A percentile compares a stretch with the other conserved stretches of the same genome.
These are phyloP conservation scores for Zaprionus nigranus DNA, from an alignment of 1,140 invertebrate species.

Conservation along the genomic window DNA sequence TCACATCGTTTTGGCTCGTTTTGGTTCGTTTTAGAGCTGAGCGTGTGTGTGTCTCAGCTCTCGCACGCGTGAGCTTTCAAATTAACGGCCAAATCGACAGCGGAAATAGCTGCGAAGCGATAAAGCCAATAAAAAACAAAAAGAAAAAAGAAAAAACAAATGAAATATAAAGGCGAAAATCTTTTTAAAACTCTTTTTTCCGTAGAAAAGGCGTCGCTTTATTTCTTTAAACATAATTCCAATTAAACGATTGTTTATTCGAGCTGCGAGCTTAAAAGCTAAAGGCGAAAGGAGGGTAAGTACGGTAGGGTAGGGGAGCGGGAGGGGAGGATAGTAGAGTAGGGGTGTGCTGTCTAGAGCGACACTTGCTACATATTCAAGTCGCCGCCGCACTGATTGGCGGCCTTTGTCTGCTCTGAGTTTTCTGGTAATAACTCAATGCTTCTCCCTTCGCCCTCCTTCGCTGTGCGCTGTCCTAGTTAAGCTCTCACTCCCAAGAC, in stretches of 20 bases:
- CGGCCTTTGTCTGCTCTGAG: slow-evolving; percentile 18
- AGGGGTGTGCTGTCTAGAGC: slow-evolving; percentile 28
- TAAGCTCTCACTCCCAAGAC: slow-evolving; percentile 7
- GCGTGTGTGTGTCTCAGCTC: neutral
- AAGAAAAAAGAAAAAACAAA: slow-evolving; percentile 10
- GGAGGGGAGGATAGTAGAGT: neutral
- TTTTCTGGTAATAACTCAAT: slow-evolving; percentile 73
- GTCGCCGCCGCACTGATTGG: slow-evolving; percentile 13
- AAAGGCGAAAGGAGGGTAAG: no score
- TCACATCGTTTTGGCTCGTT: slow-evolving; percentile 28
- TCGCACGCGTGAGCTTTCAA: slow-evolving; percentile 69
- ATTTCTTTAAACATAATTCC: slow-evolving; percentile 71
- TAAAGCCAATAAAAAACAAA: slow-evolving; percentile 74
- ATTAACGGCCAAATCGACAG: slow-evolving; percentile 72
- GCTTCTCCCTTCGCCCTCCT: neutral
- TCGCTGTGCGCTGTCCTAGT: neutral
- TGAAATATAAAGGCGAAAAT: slow-evolving; percentile 37
- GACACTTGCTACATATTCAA: slow-evolving; percentile 50
- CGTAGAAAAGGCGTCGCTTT: slow-evolving; percentile 43
- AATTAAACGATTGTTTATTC: slow-evolving; percentile 75
- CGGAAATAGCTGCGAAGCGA: slow-evolving; percentile 76
- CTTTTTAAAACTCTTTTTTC: slow-evolving; percentile 21
- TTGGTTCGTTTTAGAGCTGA: slow-evolving; percentile 25
- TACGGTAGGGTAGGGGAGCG: neutral
- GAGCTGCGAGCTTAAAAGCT: slow-evolving; percentile 27